Conservation (phyloP, 2,888 invertebrate species). For the Limnephilus lunatus region DNA sequence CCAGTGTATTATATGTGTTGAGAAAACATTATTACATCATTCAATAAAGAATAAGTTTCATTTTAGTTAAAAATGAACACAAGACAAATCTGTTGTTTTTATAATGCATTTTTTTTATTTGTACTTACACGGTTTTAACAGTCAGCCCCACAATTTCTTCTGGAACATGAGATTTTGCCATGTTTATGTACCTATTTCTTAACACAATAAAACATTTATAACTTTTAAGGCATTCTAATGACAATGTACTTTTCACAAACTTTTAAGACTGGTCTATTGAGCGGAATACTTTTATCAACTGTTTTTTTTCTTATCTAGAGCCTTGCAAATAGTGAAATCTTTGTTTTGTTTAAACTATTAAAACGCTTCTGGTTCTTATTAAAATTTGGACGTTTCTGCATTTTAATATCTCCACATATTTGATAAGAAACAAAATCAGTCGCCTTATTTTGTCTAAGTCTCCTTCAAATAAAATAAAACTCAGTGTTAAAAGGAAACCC, state of each 20-base stretch:
- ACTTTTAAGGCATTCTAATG: background rate
- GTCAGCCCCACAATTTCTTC: background rate
- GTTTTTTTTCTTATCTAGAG: background rate
- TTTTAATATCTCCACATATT: background rate
- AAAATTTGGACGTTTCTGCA: background rate
- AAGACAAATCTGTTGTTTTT: background rate
- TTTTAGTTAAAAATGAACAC: background rate
- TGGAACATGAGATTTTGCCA: background rate
- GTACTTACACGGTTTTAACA: background rate
- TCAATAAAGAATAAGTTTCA: background rate
- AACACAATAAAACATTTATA: background rate
- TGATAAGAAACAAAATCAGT: background rate
- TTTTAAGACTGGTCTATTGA: background rate
- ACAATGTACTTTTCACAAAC: background rate
- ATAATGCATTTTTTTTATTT: background rate
- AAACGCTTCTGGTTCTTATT: background rate
- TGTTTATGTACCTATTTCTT: background rate
- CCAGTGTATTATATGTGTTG: background rate
- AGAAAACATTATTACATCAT: background rate
- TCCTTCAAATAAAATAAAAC: background rate
- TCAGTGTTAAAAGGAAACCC: too few species aligned
- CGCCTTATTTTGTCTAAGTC: background rate
- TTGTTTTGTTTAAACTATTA: background rate
- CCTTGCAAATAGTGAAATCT: background rate
- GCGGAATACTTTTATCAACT: background rate